Evolutionary conservation across 2,888 invertebrate genomes (phyloP), one percentile per base, ranked within the genome.

Genomic region (Sabatieria punctata): DNA sequence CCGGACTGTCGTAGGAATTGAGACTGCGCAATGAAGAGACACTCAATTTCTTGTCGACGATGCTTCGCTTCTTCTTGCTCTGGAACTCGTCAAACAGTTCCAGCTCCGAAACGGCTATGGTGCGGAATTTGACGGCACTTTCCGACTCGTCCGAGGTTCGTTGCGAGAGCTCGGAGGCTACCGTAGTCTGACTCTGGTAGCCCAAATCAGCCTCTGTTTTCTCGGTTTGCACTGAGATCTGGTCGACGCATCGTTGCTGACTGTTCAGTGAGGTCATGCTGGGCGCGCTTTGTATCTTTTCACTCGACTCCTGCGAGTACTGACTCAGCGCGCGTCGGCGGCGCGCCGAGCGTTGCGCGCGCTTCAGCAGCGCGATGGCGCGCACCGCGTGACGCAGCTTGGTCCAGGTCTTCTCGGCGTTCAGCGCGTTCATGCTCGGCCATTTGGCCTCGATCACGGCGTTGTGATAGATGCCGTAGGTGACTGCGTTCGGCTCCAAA

Each of bases 401-500:
- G 65, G 82, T 85, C 93, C 93, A 95, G 59, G 86, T 73, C 19
- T 88, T 68, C 60, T 84, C 81, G 55, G 85, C 82, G 43, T 80
- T 81, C 51, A 80, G 54, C 49, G 66, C 66, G 55, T 81, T 80
- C 36, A 80, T 42, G 13, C 45, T 78, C 0, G 89, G 88, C 93
- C 91, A 93, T 55, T 83, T 82, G 4, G 89, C 86, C 69, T 93
- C 91, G 47, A 95, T 73, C 36, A 97, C 91, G 47, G 79, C 73
- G 75, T 71, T 54, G 58, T 80, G 80, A 61, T 80, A 80, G 65
- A 77, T 81, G 57, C 95, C 95, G 61, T 97, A 97, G 0, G 97
- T 97, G 44, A 97, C 78, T 11, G 97, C 97, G 67, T 97, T 97
- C 1, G 93, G 91, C 62, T 86, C 85, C 35, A 97, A 76, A 0